Base-by-base conservation (phyloP, 2,113 vertebrate species). In the Coturnix japonica region DNA sequence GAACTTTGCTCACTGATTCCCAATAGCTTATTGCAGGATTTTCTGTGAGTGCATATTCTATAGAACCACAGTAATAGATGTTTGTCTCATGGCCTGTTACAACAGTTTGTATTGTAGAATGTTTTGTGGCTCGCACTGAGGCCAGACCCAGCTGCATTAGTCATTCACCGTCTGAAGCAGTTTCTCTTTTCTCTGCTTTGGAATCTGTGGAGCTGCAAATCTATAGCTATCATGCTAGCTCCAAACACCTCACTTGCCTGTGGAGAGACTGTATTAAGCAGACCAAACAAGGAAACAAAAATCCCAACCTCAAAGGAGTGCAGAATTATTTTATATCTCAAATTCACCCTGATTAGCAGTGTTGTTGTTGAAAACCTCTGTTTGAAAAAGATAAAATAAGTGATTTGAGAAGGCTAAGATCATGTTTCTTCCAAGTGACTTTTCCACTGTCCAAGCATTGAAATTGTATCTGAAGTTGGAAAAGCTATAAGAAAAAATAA, bases 401-500 rank as follows among this genome's bases (percentile, higher is more conserved):
- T 60, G 65, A 59, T 72, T 28, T 77, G 41, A 64, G 67, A 92
- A 83, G n/a, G 23, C 18, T 79, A 20, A 35, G 70, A 81, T 81
- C 12, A 31, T 49, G 9, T 60, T 28, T 87, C 65, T 77, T 85
- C 46, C 33, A 26, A 51, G 28, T 67, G 46, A 35, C 56, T 66
- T 92, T 91, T 56, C 23, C 35, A 67, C 12, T 57, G 64, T 49
- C 77, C 79, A 77, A 66, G 47, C 44, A 71, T 9, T 81, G 28
- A 89, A 85, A 80, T 64, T 87, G 30, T 77, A 57, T 89, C 51
- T 90, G 51, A 41, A 75, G 22, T 8, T 89, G 30, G 31, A 91
- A 95, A 90, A 94, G 71, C 12, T 33, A n/a, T 25, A 86, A 78
- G 44, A 84, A 85, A 87, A 83, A 66, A 91, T 89, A 95, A 92